phyloP scores from a whole-genome alignment of 2,888 invertebrate genomes.

The Galerucella pusilla region DNA sequence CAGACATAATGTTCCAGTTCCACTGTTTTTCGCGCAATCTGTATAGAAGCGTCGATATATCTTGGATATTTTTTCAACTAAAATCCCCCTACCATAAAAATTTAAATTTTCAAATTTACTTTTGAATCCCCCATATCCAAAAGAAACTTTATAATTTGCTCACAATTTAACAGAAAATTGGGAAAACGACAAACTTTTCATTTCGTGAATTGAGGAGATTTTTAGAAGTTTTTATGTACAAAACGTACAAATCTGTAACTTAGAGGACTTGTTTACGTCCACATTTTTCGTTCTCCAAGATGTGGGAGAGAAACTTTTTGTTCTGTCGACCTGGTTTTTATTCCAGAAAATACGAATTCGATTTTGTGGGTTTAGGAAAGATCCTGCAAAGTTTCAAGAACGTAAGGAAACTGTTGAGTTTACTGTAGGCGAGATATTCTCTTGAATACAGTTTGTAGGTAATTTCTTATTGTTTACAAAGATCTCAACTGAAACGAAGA shows the following conservation, averaged over 20 bases:
- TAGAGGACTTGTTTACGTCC: neutral
- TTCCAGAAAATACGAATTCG: neutral
- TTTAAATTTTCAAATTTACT: neutral
- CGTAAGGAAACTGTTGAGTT: neutral
- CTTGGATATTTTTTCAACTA: neutral
- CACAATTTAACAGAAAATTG: neutral
- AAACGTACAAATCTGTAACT: neutral
- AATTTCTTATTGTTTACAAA: no score
- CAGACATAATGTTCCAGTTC: no score
- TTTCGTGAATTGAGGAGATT: neutral
- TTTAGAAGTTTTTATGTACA: neutral
- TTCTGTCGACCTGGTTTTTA: slow-evolving; percentile 1
- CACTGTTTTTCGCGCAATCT: no score
- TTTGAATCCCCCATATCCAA: neutral
- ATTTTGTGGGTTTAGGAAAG: neutral
- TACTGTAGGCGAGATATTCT: neutral
- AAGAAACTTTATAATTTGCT: neutral
- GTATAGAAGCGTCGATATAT: no score
- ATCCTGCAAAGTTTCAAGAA: neutral
- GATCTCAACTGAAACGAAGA: no score
- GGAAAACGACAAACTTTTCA: neutral
- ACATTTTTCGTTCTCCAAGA: slow-evolving; percentile 7
- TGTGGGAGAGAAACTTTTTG: neutral
- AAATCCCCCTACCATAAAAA: neutral
- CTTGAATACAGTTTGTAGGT: neutral